Evolutionary conservation across 2,888 invertebrate genomes (phyloP).

Genomic region (Phyllotreta striolata): DNA sequence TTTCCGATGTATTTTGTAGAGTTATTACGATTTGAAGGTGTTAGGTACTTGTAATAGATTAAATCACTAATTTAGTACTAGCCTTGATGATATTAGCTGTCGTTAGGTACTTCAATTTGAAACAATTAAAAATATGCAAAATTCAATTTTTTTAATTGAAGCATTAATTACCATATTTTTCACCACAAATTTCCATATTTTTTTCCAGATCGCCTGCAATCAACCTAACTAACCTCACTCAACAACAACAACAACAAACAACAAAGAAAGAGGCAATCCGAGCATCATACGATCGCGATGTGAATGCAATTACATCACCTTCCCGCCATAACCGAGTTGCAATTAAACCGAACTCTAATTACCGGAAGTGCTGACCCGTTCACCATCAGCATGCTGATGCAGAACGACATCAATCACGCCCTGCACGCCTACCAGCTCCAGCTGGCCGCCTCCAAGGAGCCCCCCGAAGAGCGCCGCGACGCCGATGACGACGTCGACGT

Average conservation of each 20-base stretch:
- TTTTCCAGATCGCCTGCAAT: conserved; percentile 8
- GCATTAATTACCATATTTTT: too few species aligned
- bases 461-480: neutral
- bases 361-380: conserved; percentile 6
- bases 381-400: conserved; percentile 19
- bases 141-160: too few species aligned
- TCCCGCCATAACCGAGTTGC: conserved; percentile 8
- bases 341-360: neutral
- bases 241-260: conserved; percentile 10
- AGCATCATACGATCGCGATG: conserved; percentile 12
- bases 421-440: conserved; percentile 7
- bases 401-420: conserved; percentile 4
- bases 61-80: too few species aligned
- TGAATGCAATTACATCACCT: conserved; percentile 15
- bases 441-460: neutral
- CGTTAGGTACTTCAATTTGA: too few species aligned
- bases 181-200: neutral
- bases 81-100: too few species aligned
- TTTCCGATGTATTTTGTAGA: too few species aligned
- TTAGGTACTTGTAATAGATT: too few species aligned
- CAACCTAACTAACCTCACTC: conserved; percentile 1
- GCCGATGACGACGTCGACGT: conserved; percentile 5
- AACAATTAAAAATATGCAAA: too few species aligned
- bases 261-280: neutral
- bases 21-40: too few species aligned